Percentiles rank a stretch among this genome's conserved stretches.
Evolutionary conservation across 2,797 vertebrate genomes (phyloP).

Genomic region (Siniperca scherzeri): DNA sequence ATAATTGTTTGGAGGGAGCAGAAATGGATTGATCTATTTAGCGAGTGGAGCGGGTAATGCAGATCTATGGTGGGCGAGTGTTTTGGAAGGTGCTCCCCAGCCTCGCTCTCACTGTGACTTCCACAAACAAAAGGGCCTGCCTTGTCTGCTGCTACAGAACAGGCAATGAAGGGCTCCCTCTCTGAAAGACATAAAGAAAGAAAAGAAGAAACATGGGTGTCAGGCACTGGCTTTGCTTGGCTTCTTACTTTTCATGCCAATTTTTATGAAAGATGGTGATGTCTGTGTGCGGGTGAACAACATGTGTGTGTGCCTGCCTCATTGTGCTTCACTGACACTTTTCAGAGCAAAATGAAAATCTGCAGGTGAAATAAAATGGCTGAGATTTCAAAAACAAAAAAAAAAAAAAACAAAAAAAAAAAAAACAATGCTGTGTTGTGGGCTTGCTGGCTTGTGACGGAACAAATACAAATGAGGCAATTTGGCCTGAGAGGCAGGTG

Average conservation of each 20-base stretch:
- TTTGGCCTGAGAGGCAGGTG: constrained; percentile 75
- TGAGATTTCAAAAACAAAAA: background rate
- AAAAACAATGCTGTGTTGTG: constrained; percentile 19
- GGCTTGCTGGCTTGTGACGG: constrained; percentile 47
- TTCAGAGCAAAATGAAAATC: constrained; percentile 77
- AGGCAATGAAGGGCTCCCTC: constrained; percentile 85
- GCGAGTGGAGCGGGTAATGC: constrained; percentile 77
- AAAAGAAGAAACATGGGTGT: constrained; percentile 80
- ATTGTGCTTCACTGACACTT: constrained; percentile 42
- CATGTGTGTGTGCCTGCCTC: constrained; percentile 12
- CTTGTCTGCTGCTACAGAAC: constrained; percentile 86
- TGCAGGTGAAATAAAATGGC: constrained; percentile 55
- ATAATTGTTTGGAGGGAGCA: constrained; percentile 69
- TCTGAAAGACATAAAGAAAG: constrained; percentile 89
- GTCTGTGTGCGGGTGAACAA: constrained; percentile 19
- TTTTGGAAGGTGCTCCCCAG: constrained; percentile 78
- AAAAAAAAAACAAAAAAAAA: background rate
- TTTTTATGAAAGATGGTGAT: constrained; percentile 58
- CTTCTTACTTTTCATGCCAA: constrained; percentile 76
- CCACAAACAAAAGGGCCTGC: constrained; percentile 86
- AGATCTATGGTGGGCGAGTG: constrained; percentile 79
- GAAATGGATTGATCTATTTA: constrained; percentile 74
- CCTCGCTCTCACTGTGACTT: constrained; percentile 82
- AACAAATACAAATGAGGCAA: constrained; percentile 72
- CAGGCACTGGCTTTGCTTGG: constrained; percentile 77